Percentiles rank a stretch among this genome's conserved stretches.
These are phyloP conservation scores for Trichogramma pretiosum DNA, from an alignment of 1,140 invertebrate genomes.

Conservation along the genomic window DNA sequence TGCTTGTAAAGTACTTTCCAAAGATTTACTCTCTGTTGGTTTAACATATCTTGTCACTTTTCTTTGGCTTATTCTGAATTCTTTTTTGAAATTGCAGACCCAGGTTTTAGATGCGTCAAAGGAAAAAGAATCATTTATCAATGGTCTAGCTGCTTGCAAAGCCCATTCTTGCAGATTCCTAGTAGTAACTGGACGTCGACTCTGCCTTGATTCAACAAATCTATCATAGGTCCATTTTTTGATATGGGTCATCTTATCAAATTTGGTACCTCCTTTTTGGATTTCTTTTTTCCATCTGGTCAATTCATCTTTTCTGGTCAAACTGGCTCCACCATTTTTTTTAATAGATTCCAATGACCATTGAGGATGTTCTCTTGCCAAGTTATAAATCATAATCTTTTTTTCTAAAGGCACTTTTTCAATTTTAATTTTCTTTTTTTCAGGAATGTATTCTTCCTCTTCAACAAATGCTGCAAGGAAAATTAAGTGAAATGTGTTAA, in stretches of 20 bases:
- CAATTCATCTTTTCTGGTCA: constrained; percentile 12
- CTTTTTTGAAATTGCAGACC: constrained; percentile 19
- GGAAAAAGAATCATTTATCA: constrained; percentile 5
- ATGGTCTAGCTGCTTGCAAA: constrained; percentile 20
- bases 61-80: constrained; percentile 18
- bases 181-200: constrained; percentile 20
- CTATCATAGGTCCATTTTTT: constrained; percentile 20
- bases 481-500: not conserved
- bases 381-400: constrained; percentile 16
- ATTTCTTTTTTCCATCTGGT: constrained; percentile 13
- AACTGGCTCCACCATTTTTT: constrained; percentile 14
- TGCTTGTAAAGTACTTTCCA: constrained; percentile 16
- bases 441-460: constrained; percentile 1
- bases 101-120: constrained; percentile 19
- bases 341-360: constrained; percentile 16
- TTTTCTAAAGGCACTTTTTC: constrained; percentile 13
- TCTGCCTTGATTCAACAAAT: constrained; percentile 17
- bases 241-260: constrained; percentile 16
- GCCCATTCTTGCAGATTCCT: constrained; percentile 21
- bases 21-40: constrained; percentile 13
- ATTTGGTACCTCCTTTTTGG: constrained; percentile 16
- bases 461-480: not conserved
- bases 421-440: constrained; percentile 10
- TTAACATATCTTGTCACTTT: constrained; percentile 23
- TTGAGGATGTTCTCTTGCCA: constrained; percentile 14